phyloP scores from a whole-genome alignment of 1,140 invertebrate species.

The Teleogryllus occipitalis region DNA sequence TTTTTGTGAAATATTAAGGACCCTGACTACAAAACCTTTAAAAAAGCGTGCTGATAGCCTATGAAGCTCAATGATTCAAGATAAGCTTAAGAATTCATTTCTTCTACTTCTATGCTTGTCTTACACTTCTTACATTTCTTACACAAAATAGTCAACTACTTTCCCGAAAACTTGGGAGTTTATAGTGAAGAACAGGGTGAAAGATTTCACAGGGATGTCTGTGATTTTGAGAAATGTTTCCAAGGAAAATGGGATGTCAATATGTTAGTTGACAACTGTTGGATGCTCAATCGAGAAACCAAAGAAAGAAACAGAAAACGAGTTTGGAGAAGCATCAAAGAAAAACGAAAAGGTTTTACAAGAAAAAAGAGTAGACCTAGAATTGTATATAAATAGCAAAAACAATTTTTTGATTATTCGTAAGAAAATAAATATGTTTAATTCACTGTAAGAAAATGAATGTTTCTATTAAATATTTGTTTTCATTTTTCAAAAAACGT shows the following conservation, averaged over 20 bases:
- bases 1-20: conserved; percentile 9
- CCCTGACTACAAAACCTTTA: conserved; percentile 8
- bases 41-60: not conserved
- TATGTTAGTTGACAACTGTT: conserved; percentile 31
- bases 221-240: conserved; percentile 29
- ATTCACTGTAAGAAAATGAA: conserved; percentile 14
- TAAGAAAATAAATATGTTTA: conserved; percentile 10
- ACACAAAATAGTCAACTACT: conserved; percentile 30
- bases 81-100: conserved; percentile 7
- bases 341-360: not conserved
- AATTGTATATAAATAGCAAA: conserved; percentile 11
- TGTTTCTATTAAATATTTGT: conserved; percentile 10
- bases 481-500: conserved; percentile 7
- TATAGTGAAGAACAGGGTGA: conserved; percentile 32
- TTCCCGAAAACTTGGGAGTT: conserved; percentile 29
- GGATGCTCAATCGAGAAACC: conserved; percentile 27
- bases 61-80: conserved; percentile 10
- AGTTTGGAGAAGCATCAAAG: conserved; percentile 14
- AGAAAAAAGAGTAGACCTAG: not conserved
- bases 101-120: conserved; percentile 4
- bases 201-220: conserved; percentile 31
- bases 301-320: not conserved
- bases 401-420: conserved; percentile 6
- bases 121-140: too few species aligned
- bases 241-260: conserved; percentile 28